Conservation (phyloP, 2,113 vertebrate species). For the Pachycephala philippinensis region DNA sequence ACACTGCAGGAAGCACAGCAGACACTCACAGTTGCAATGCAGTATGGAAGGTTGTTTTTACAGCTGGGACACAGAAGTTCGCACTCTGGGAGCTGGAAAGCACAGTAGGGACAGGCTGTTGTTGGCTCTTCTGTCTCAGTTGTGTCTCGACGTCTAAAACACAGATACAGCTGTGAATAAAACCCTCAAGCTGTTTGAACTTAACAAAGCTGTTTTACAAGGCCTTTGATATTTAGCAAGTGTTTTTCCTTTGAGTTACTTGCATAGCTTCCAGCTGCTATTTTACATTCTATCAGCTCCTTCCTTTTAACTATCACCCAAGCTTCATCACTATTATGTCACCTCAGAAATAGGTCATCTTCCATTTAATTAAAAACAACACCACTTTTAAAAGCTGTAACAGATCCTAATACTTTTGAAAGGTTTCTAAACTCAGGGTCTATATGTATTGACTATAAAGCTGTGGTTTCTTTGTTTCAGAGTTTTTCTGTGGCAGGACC, state of each 20-base stretch:
- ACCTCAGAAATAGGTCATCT: neutral
- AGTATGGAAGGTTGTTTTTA: slow-evolving; percentile 95
- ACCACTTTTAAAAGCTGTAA: neutral
- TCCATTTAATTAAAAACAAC: neutral
- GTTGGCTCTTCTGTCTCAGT: slow-evolving; percentile 86
- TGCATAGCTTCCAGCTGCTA: neutral
- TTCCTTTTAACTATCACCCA: neutral
- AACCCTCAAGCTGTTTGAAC: neutral
- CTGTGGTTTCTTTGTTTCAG: neutral
- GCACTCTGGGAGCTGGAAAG: slow-evolving; percentile 84
- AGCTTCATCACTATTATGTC: neutral
- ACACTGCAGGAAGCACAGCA: neutral
- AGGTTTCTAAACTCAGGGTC: neutral
- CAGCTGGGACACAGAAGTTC: slow-evolving; percentile 91
- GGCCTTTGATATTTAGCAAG: neutral
- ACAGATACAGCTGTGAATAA: neutral
- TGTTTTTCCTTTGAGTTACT: neutral
- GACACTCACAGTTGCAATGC: slow-evolving; percentile 87
- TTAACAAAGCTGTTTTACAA: neutral
- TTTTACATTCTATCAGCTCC: neutral
- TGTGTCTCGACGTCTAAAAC: slow-evolving; percentile 83
- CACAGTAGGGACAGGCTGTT: slow-evolving; percentile 87
- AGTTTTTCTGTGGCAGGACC: neutral
- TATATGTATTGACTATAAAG: neutral
- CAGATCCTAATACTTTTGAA: neutral